Base-by-base conservation (phyloP, 2,888 invertebrate genomes). In the Griposia aprilina region DNA sequence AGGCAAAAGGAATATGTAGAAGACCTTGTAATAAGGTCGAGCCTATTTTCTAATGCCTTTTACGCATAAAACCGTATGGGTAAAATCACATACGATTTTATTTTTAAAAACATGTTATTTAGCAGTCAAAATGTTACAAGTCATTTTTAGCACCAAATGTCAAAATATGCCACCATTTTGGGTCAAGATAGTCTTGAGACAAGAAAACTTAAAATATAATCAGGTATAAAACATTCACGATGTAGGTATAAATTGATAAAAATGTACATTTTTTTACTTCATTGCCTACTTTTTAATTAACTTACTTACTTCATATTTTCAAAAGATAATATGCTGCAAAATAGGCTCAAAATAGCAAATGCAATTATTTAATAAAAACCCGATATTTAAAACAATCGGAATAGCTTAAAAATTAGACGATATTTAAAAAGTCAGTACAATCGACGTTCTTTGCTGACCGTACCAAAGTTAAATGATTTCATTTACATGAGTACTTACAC, bases 291-390 rank as follows among this genome's bases (percentile, higher is more conserved):
- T 0, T 45, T 45, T 48, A 13, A 13, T n/a, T 36, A 36, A n/a
- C 8, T 36, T n/a, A n/a, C 8, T 36, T n/a, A 55, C 50, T n/a
- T 26, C 0, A 26, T 11, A 48, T 67, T 17, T 67, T 36, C n/a
- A 52, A 41, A n/a, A 10, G 8, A 8, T 15, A 30, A 55, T 48
- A 57, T n/a, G 80, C 69, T 62, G 52, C 30, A 36, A 55, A 45
- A 62, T 48, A 36, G 80, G 52, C 70, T 62, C 80, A 80, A n/a
- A 26, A 57, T 26, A 78, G 48, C 30, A 73, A 41, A 73, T 68
- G 2, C 17, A 48, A 70, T 5, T 41, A 6, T 0, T n/a, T n/a
- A n/a, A 36, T 36, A 36, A 1, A 36, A 36, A 2, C 30, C 30
- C 41, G 6, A 7, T 8, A 41, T 41, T 41, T 41, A 41, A 45